phyloP scores from a whole-genome alignment of 2,113 vertebrate genomes.

The Ceyx cyanopectus region DNA sequence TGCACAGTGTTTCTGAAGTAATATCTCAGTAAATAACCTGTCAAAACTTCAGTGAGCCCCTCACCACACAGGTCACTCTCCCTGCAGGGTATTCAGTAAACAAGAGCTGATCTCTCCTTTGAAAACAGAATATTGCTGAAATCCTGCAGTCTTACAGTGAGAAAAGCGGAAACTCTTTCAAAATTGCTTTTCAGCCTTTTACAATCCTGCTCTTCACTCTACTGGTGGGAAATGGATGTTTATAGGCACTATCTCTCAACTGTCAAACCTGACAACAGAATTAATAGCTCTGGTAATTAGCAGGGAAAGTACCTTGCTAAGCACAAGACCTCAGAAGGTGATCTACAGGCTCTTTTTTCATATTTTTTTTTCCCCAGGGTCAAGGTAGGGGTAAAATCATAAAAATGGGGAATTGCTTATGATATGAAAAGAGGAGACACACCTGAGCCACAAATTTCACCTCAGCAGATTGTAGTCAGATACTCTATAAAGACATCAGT shows the following conservation, averaged over 20 bases:
- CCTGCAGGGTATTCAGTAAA: neutral
- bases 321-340: neutral
- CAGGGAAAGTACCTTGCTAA: neutral
- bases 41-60: neutral
- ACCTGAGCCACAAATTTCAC: conserved; percentile 29
- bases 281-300: conserved; percentile 53
- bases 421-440: neutral
- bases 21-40: neutral
- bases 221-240: neutral
- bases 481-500: neutral
- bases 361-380: neutral
- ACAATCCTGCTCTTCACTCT: neutral
- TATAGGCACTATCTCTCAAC: neutral
- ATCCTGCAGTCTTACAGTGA: neutral
- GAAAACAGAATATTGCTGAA: neutral
- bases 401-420: conserved; percentile 42
- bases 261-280: conserved; percentile 36
- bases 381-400: conserved; percentile 13
- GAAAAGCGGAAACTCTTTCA: neutral
- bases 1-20: no score
- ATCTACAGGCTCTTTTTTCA: neutral
- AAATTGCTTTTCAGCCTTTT: neutral
- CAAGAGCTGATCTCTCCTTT: neutral
- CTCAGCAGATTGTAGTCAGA: neutral
- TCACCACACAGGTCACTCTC: neutral